Evolutionary conservation across 2,113 vertebrate genomes (phyloP), one percentile per base, ranked within the genome.

Genomic region (Pedetes capensis): DNA sequence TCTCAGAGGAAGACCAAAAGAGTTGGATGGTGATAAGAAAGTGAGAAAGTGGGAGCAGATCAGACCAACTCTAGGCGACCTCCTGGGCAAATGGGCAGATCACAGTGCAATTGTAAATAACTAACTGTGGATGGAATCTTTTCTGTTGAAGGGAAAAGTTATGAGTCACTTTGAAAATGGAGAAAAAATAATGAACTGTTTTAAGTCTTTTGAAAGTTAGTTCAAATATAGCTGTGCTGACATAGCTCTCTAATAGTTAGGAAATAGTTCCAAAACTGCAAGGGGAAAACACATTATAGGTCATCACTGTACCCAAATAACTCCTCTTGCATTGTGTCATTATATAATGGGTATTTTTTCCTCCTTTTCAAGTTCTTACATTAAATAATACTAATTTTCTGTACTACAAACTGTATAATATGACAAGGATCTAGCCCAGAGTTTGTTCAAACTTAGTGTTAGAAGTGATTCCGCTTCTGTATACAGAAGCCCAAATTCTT

Each of bases 121-220:
- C 63, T 66, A 92, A n/a, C 16, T 53, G 44, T 8, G 32, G 32
- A 7, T 71, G 47, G 87, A 89, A 53, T 85, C 44, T n/a, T 39
- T 72, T 85, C 63, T 17, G 51, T 0, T 55, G 37, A 90, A 82
- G 39, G 53, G 37, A 76, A 20, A 86, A 81, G 71, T 64, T 94
- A 37, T 27, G 68, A 64, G 49, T 34, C 86, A 51, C 68, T 93
- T 86, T 75, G 17, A 71, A 94, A 91, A 74, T 17, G 22, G 22
- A 79, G 53, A n/a, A 86, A 79, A 91, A 94, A 86, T 71, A 93
- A 71, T 89, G 74, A 93, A 42, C 39, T 88, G 3, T 57, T 87
- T 95, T 57, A 90, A 89, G 16, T 87, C 87, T 86, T 91, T 37
- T 39, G 71, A 39, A 96, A 92, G 32, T 96, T n/a, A 87, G 63